Evolutionary conservation across 2,797 vertebrate species (phyloP), one percentile per base, ranked within the genome.

Genomic region (Pseudotriccus pelzelni): DNA sequence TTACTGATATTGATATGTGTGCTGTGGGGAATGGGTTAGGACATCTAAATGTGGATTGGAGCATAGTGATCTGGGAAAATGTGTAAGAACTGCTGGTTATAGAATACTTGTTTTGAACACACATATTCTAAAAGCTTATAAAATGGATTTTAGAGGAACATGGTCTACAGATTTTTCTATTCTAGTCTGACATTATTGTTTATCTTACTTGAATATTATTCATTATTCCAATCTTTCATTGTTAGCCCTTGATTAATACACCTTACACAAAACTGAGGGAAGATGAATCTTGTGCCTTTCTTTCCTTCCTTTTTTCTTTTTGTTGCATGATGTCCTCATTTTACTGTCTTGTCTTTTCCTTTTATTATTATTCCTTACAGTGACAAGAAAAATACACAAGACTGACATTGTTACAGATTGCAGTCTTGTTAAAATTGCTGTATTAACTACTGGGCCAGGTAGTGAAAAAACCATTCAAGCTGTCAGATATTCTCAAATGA

Each of bases 401-500:
- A 63, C 76, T 88, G 89, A 79, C 89, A 62, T 47, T 86, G 73
- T 87, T 92, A 84, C 72, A 95, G 90, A 96, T 96, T 88, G 91
- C 77, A 91, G 67, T 89, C 89, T 88, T 89, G 87, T 94, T 95
- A 94, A 96, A 96, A 96, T 95, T 95, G 96, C 87, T 3, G 1
- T 88, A 94, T 96, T 96, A 97, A 84, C 94, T 94, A 79, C 1
- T 21, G 85, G 77, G 50, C 94, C 95, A 95, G 93, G 93, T 95
- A 96, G 75, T 64, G 69, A 90, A 93, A 93, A 91, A 95, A 87
- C 79, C 67, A 85, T 96, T 97, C 87, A 92, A 82, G 89, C 91
- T 96, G 96, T 97, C 97, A 97, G 91, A 90, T 95, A 75, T 81
- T 92, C 80, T 93, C 91, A 89, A 79, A 94, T 84, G 81, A 79